Percentiles rank a stretch among this genome's conserved stretches.
Conservation (phyloP, 2,888 invertebrate species). For the Reticulitermes lucifugus region DNA sequence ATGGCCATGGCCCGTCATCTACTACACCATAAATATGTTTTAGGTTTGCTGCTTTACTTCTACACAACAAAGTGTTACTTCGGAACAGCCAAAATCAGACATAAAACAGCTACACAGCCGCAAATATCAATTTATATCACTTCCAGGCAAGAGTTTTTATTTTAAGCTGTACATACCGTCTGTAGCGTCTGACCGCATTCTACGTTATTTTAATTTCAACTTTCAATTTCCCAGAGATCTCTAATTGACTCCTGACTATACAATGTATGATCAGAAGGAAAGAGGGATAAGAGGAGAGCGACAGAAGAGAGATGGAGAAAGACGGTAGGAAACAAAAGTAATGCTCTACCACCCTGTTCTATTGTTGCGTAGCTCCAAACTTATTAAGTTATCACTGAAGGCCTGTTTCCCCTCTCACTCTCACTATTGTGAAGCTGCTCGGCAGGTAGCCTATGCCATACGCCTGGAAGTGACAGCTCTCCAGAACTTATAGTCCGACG, state of each 20-base stretch:
- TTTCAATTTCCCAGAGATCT: constrained; percentile 22
- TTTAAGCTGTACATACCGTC: background rate
- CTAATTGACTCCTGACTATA: constrained; percentile 35
- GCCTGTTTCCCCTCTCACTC: constrained; percentile 26
- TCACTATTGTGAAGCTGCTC: constrained; percentile 42
- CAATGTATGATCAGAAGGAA: background rate
- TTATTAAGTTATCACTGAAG: constrained; percentile 52
- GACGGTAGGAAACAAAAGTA: constrained; percentile 44
- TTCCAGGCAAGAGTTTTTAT: background rate
- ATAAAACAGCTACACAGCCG: background rate
- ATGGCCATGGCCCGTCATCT: background rate
- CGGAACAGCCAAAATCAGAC: background rate
- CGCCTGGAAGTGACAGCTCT: constrained; percentile 45
- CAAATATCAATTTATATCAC: background rate
- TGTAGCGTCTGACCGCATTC: background rate
- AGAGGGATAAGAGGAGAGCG: background rate
- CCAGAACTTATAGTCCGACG: constrained; percentile 39
- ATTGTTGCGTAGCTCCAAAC: constrained; percentile 48
- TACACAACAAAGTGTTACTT: background rate
- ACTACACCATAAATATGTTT: background rate
- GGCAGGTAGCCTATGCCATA: constrained; percentile 49
- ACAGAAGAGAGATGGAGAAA: constrained; percentile 9
- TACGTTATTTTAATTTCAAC: background rate
- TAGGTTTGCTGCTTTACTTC: background rate
- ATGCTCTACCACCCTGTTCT: constrained; percentile 40